Evolutionary conservation across 2,888 invertebrate species (phyloP).

Genomic region (Psococerastis gibbosa): DNA sequence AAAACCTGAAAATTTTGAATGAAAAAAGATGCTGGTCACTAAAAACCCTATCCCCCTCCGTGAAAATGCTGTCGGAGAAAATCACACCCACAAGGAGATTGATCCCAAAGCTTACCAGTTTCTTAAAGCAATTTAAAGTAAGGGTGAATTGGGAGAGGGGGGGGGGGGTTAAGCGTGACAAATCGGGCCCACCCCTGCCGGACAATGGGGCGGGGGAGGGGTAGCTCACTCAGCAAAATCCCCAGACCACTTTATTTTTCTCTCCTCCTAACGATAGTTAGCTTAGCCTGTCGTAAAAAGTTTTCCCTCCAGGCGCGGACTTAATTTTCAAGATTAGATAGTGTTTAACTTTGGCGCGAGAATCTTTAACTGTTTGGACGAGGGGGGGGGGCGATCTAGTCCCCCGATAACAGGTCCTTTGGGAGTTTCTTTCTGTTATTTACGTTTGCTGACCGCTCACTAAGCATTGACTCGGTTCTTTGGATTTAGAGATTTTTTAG

Average conservation of each 20-base stretch:
- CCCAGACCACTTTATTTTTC: background rate
- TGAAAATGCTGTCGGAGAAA: too few relatives aligned
- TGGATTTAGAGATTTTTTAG: too few relatives aligned
- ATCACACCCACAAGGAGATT: background rate
- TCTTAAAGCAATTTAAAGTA: constrained; percentile 9
- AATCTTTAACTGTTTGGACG: too few relatives aligned
- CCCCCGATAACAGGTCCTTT: background rate
- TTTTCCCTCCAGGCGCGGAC: background rate
- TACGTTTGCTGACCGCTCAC: background rate
- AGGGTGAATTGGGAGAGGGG: background rate
- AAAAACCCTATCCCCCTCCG: too few relatives aligned
- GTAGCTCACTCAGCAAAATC: background rate
- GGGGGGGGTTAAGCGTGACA: constrained; percentile 1
- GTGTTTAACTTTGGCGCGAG: background rate
- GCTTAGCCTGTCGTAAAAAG: background rate
- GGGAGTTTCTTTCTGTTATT: background rate
- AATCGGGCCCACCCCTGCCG: background rate
- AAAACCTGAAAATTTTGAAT: too few relatives aligned
- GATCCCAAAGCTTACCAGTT: constrained; percentile 7
- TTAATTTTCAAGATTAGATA: background rate
- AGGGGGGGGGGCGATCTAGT: background rate
- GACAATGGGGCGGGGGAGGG: constrained; percentile 6
- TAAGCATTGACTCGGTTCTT: too few relatives aligned
- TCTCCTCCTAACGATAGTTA: background rate
- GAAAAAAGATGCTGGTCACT: too few relatives aligned